These are phyloP conservation scores for Bufo bufo DNA, from an alignment of 2,113 vertebrate species.

Conservation along the genomic window DNA sequence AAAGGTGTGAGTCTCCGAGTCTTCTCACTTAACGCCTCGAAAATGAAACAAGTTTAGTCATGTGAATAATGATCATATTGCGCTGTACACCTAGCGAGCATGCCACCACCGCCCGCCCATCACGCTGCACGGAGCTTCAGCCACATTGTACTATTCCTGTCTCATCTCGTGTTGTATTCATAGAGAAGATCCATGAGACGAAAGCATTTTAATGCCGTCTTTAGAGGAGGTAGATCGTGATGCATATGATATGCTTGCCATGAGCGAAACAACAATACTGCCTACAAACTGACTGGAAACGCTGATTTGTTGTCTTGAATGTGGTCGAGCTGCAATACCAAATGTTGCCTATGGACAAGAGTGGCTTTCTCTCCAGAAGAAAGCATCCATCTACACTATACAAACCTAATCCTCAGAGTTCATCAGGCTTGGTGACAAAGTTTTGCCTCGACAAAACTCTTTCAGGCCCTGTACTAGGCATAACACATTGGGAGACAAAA, in stretches of 20 bases:
- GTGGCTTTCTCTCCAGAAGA: neutral
- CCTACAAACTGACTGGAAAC: neutral
- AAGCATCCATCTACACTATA: too few species aligned
- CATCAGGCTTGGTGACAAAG: too few species aligned
- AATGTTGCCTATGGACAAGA: neutral
- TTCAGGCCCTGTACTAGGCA: too few species aligned
- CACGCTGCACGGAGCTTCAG: neutral
- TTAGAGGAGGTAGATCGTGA: neutral
- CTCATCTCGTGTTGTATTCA: neutral
- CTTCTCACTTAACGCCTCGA: constrained; percentile 42
- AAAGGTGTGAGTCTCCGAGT: constrained; percentile 31
- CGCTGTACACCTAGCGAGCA: neutral
- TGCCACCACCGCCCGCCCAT: neutral
- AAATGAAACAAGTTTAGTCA: constrained; percentile 56
- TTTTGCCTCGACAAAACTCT: too few species aligned
- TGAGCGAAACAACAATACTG: neutral
- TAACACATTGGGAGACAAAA: too few species aligned
- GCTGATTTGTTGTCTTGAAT: neutral
- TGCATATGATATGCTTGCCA: constrained; percentile 13
- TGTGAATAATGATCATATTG: constrained; percentile 50
- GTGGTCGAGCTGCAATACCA: neutral
- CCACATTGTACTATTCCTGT: neutral
- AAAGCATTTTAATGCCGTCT: neutral
- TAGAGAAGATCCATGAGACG: neutral
- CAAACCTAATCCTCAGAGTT: too few species aligned